Evolutionary conservation across 2,113 vertebrate genomes (phyloP).

Genomic region (Cichladusa arquata): DNA sequence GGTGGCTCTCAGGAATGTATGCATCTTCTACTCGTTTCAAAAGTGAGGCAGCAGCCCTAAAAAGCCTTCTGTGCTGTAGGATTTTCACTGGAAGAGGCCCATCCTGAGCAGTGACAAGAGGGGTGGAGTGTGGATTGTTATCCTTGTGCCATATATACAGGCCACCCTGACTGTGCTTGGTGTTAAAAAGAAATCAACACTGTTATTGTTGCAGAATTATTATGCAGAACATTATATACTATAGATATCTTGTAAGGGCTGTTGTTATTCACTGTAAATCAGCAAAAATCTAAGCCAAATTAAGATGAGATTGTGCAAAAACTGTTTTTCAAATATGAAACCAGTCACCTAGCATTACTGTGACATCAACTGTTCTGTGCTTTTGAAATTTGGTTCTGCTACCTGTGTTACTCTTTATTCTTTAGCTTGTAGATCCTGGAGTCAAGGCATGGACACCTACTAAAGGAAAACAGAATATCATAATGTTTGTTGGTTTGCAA

Average conservation of each 20-base stretch:
- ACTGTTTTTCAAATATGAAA: background rate
- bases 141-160: background rate
- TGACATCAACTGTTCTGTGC: background rate
- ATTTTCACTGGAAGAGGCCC: background rate
- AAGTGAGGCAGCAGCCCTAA: background rate
- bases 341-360: background rate
- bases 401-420: background rate
- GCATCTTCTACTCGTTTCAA: background rate
- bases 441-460: constrained; percentile 99
- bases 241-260: background rate
- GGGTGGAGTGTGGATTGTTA: background rate
- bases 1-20: background rate
- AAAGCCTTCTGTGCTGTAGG: background rate
- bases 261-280: background rate
- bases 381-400: background rate
- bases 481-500: constrained; percentile 99
- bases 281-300: background rate
- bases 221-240: background rate
- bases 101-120: background rate
- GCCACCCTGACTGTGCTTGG: background rate
- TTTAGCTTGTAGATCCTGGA: constrained; percentile 94
- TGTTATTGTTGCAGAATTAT: background rate
- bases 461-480: constrained; percentile 98
- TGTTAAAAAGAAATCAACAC: background rate
- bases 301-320: background rate